These are phyloP conservation scores for Drosophila sucinea DNA, from an alignment of 1,140 invertebrate species.

Conservation along the genomic window DNA sequence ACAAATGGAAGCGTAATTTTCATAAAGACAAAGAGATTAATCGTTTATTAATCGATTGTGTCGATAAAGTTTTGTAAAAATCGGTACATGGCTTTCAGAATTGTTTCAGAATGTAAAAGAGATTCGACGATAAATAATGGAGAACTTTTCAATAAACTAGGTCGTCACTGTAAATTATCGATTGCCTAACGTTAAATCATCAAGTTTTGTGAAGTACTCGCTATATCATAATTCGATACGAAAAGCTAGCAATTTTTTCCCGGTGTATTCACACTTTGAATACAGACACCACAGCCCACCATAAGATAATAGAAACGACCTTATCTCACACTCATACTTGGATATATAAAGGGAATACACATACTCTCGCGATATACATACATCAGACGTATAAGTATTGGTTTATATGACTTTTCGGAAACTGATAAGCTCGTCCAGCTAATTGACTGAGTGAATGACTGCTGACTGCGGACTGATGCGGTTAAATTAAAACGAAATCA, in stretches of 20 bases:
- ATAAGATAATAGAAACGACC: constrained; percentile 9
- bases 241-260: not conserved
- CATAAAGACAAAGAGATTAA: no score
- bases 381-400: constrained; percentile 6
- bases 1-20: no score
- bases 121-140: no score
- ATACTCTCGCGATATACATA: constrained; percentile 18
- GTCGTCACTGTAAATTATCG: no score
- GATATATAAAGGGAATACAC: not conserved
- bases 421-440: constrained; percentile 66
- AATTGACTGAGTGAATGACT: constrained; percentile 71
- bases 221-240: no score
- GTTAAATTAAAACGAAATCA: constrained; percentile 79
- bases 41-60: no score
- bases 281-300: constrained; percentile 13
- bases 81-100: no score
- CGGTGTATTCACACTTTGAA: constrained; percentile 8
- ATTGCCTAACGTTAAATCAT: no score
- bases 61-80: no score
- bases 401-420: constrained; percentile 75
- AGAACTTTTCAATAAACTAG: no score
- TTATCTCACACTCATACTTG: constrained; percentile 7
- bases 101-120: no score
- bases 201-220: no score
- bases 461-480: constrained; percentile 38